Conservation (phyloP, 1,140 invertebrate species). For the Cephus cinctus region DNA sequence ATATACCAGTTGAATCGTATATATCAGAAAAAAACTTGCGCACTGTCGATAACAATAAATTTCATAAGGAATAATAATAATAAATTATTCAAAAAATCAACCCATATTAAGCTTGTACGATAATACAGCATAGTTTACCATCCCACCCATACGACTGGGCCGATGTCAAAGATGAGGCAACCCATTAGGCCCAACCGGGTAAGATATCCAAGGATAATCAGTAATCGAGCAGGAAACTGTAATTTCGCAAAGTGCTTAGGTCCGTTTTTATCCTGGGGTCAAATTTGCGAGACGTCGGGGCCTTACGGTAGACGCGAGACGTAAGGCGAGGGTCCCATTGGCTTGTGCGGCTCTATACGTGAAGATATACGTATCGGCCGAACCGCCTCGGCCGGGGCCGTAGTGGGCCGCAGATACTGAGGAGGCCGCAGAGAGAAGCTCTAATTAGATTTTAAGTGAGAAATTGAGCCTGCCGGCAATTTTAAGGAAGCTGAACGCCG, state of each 20-base stretch:
- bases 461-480: slow-evolving; percentile 56
- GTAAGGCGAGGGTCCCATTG: too few species aligned
- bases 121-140: too few species aligned
- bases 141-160: too few species aligned
- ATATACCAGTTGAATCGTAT: neutral
- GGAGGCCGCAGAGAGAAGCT: slow-evolving; percentile 25
- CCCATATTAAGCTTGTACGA: too few species aligned
- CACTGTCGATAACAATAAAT: too few species aligned
- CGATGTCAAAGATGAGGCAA: too few species aligned
- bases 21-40: too few species aligned
- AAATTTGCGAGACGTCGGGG: slow-evolving; percentile 30
- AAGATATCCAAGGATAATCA: slow-evolving; percentile 1
- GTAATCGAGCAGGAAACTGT: slow-evolving; percentile 44
- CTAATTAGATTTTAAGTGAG: slow-evolving; percentile 58
- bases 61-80: too few species aligned
- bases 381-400: slow-evolving; percentile 11
- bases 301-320: slow-evolving; percentile 11
- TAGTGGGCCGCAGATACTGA: slow-evolving; percentile 23
- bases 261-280: slow-evolving; percentile 44
- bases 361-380: too few species aligned
- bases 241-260: slow-evolving; percentile 48
- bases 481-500: slow-evolving; percentile 55
- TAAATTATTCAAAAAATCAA: too few species aligned
- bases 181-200: too few species aligned
- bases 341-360: neutral